Base-by-base conservation (phyloP, 1,140 invertebrate species). In the Lordiphosa collinella region DNA sequence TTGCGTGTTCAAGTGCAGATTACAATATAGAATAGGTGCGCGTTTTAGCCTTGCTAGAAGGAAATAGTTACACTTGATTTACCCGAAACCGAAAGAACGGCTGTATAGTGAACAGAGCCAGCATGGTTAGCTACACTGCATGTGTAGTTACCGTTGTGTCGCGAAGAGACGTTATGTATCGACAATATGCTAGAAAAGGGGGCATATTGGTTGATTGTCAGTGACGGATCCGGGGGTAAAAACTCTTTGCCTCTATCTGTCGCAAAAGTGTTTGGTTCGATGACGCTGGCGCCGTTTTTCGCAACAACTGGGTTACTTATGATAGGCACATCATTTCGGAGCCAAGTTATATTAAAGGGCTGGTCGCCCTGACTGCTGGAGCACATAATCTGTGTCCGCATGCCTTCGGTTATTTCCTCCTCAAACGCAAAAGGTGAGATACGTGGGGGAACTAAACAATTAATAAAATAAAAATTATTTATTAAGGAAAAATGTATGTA, bases 361-460 rank as follows among this genome's bases (percentile, higher is more conserved):
- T 92, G 90, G 79, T 95, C 94, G 4, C 95, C 95, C 79, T 94
- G 94, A 51, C 92, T 91, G 35, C 94, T 92, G 55, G 92, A 93
- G 87, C 95, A 96, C 22, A 94, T 93, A 13, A 95, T 91, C 60
- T 94, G 93, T 6, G 94, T 93, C 38, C 94, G 89, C 87, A 94
- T 94, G 4, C 94, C 95, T 90, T 95, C 93, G 74, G 93, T 93
- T 6, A 90, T 91, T 59, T 91, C 90, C 52, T 91, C 90, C 47
- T 93, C 92, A 75, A 94, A 92, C 40, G 89, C 89, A 79, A 94
- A 93, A 40, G 92, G 91, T 32, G 91, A 89, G 55, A 94, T 92
- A 82, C 92, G 91, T 31, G 93, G 93, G 10, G 91, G 90, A 89
- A 94, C 93, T 94, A 88, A 55, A 63, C 51, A 86, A 47, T 63